A percentile compares a stretch with the other conserved stretches of the same genome.
phyloP scores from a whole-genome alignment of 2,888 invertebrate species.

The Eilema depressum region DNA sequence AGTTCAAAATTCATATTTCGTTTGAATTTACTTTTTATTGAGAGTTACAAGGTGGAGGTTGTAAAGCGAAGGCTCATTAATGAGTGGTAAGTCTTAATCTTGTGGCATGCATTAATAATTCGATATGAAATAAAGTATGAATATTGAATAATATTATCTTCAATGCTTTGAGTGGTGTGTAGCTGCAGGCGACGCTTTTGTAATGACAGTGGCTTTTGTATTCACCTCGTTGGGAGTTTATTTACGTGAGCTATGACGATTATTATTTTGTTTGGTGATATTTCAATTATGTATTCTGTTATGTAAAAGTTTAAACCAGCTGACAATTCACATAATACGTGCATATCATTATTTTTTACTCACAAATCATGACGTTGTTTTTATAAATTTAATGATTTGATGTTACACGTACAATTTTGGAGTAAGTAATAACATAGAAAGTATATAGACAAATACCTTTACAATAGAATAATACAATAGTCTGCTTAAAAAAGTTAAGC shows the following conservation, averaged over 20 bases:
- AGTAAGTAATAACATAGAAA: too few species aligned
- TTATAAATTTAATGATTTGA: too few species aligned
- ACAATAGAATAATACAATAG: too few species aligned
- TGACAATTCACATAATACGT: too few species aligned
- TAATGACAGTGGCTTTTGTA: neutral
- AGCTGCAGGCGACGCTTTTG: conserved; percentile 12
- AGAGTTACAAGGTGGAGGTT: conserved; percentile 43
- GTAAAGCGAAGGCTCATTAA: conserved; percentile 46
- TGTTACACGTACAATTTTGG: too few species aligned
- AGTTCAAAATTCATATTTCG: conserved; percentile 50
- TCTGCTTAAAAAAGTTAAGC: too few species aligned
- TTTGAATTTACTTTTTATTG: conserved; percentile 50
- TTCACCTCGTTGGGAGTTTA: neutral
- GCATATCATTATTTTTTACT: too few species aligned
- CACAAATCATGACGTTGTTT: too few species aligned
- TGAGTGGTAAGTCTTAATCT: conserved; percentile 19
- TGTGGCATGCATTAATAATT: neutral
- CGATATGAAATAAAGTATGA: neutral
- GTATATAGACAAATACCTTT: too few species aligned
- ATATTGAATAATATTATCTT: too few species aligned
- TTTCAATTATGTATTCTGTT: neutral
- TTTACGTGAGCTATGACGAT: neutral
- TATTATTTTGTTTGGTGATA: neutral
- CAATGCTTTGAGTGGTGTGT: neutral
- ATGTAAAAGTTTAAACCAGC: too few species aligned